phyloP scores from a whole-genome alignment of 2,113 vertebrate genomes.

The Speoplatyrhinus poulsoni region DNA sequence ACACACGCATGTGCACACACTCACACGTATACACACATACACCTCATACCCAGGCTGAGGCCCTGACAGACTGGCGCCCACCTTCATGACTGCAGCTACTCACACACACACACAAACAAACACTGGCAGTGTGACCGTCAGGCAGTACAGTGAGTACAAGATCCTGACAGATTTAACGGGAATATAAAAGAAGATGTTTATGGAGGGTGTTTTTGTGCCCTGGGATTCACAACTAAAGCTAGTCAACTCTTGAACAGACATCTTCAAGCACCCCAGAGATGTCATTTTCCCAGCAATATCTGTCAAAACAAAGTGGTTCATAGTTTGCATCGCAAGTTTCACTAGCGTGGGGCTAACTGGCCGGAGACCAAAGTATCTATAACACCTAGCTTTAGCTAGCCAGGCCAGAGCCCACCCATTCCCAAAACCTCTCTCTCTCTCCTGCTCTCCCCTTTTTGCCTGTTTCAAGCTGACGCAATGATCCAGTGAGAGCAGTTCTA shows the following conservation, averaged over 20 bases:
- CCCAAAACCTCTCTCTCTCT: conserved; percentile 37
- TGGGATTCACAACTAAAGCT: conserved; percentile 40
- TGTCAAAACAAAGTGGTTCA: background rate
- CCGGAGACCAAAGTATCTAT: conserved; percentile 42
- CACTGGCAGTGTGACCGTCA: background rate
- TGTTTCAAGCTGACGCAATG: conserved; percentile 75
- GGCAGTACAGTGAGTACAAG: background rate
- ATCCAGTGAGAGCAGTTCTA: conserved; percentile 80
- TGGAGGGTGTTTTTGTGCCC: background rate
- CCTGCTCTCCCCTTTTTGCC: conserved; percentile 44
- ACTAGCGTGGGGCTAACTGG: background rate
- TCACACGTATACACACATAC: background rate
- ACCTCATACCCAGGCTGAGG: background rate
- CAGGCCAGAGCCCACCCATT: conserved; percentile 20
- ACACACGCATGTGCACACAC: background rate
- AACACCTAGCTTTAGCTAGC: conserved; percentile 44
- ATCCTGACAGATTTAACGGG: background rate
- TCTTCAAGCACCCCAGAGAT: too few relatives aligned
- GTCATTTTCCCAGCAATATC: background rate
- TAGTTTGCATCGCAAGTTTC: too few relatives aligned
- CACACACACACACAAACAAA: conserved; percentile 10
- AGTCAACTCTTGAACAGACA: conserved; percentile 6
- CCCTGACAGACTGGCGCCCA: background rate
- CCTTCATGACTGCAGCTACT: background rate
- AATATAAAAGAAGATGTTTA: background rate